Evolutionary conservation across 2,888 invertebrate species (phyloP).

Genomic region (Caenorhabditis becei): DNA sequence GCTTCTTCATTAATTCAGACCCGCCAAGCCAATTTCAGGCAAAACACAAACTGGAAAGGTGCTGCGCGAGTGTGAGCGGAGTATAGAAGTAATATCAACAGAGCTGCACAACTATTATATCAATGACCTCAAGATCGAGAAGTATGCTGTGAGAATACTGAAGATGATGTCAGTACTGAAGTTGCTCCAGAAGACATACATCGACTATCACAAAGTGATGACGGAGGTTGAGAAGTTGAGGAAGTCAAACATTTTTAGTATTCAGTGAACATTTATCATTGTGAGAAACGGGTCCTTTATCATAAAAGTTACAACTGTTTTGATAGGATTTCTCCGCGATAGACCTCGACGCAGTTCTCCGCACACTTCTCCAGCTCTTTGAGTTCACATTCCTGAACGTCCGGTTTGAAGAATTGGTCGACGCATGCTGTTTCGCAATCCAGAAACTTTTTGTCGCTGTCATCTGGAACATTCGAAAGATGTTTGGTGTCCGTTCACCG

Average conservation of each 20-base stretch:
- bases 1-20: too few relatives aligned
- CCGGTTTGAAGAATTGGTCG: slow-evolving; percentile 26
- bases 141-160: not conserved
- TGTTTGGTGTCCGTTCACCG: too few relatives aligned
- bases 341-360: slow-evolving; percentile 31
- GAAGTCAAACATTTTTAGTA: too few relatives aligned
- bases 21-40: not conserved
- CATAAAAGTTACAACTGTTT: not conserved
- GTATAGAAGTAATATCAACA: not conserved
- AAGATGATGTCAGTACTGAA: not conserved
- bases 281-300: too few relatives aligned
- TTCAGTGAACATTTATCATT: too few relatives aligned
- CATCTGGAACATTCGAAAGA: slow-evolving; percentile 12
- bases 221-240: not conserved
- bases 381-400: slow-evolving; percentile 6
- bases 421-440: slow-evolving; percentile 33
- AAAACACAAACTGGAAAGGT: not conserved
- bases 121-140: not conserved
- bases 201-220: not conserved
- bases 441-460: slow-evolving; percentile 24
- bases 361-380: slow-evolving; percentile 34
- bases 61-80: not conserved
- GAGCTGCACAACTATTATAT: not conserved
- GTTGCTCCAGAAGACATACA: not conserved
- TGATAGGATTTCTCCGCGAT: slow-evolving; percentile 12